Percentiles rank a stretch among this genome's conserved stretches.
Conservation (phyloP, 2,888 invertebrate species). For the Odontomyia ornata region DNA sequence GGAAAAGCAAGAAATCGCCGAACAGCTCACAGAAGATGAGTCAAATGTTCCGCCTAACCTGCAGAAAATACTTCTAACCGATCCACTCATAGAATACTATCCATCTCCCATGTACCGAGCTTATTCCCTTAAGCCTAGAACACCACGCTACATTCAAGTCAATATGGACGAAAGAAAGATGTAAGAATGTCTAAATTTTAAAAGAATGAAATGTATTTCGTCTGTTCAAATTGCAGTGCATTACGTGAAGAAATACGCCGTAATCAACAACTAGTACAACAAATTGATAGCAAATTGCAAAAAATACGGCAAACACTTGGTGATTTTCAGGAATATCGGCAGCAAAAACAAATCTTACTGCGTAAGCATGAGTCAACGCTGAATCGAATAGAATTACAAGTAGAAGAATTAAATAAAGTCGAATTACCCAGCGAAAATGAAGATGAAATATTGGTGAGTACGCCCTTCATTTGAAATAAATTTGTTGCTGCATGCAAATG, state of each 20-base stretch:
- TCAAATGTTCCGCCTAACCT: slow-evolving; percentile 76
- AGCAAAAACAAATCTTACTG: slow-evolving; percentile 47
- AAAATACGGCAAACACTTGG: slow-evolving; percentile 51
- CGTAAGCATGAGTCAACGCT: slow-evolving; percentile 52
- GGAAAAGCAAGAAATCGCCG: slow-evolving; percentile 69
- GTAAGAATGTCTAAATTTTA: slow-evolving; percentile 51
- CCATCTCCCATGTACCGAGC: slow-evolving; percentile 81
- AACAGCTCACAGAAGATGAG: slow-evolving; percentile 71
- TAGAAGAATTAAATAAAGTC: slow-evolving; percentile 58
- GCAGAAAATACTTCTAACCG: slow-evolving; percentile 71
- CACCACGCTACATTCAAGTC: slow-evolving; percentile 72
- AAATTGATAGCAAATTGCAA: slow-evolving; percentile 50
- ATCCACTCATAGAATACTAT: slow-evolving; percentile 71
- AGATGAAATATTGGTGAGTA: slow-evolving; percentile 57
- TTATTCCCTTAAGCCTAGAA: slow-evolving; percentile 71
- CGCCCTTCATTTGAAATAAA: too few relatives aligned
- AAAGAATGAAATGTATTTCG: slow-evolving; percentile 48
- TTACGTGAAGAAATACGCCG: slow-evolving; percentile 50
- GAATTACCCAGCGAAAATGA: slow-evolving; percentile 60
- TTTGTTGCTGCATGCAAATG: neutral
- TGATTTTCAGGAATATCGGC: slow-evolving; percentile 51
- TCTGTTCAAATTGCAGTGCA: slow-evolving; percentile 50
- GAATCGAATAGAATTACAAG: slow-evolving; percentile 52
- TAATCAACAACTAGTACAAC: slow-evolving; percentile 41
- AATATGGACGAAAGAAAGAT: slow-evolving; percentile 71